Conservation (phyloP, 2,113 vertebrate genomes). For the Phalacrocorax pelagicus region DNA sequence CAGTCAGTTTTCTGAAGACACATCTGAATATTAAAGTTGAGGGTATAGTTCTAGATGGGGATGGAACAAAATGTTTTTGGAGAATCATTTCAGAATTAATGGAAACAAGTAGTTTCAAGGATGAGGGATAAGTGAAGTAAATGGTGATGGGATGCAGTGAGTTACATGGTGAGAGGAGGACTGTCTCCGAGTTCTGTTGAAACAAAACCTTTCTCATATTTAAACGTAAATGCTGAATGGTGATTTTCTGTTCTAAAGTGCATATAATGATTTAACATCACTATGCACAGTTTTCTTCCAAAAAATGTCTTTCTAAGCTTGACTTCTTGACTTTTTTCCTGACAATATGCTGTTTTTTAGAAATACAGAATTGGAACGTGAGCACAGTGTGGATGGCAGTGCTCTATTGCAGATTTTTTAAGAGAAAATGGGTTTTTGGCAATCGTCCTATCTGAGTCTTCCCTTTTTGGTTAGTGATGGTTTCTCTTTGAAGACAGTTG, state of each 20-base stretch:
- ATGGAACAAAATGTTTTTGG: neutral
- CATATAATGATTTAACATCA: neutral
- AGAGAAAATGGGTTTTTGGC: neutral
- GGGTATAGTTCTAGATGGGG: neutral
- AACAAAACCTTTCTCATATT: neutral
- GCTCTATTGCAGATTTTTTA: neutral
- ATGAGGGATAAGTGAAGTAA: neutral
- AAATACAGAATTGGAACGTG: neutral
- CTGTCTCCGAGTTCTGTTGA: neutral
- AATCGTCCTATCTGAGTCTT: neutral
- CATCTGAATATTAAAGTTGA: neutral
- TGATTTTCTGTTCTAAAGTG: neutral
- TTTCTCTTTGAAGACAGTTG: neutral
- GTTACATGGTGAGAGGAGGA: neutral
- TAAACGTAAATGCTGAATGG: neutral
- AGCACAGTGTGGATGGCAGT: neutral
- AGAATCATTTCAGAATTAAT: neutral
- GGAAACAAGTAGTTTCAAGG: neutral
- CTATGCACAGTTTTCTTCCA: neutral
- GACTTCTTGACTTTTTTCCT: neutral
- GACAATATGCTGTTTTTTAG: neutral
- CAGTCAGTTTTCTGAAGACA: neutral
- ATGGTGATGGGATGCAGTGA: neutral
- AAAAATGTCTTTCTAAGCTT: neutral
- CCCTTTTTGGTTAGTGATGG: neutral